phyloP scores from a whole-genome alignment of 2,113 vertebrate genomes.

The Halcyon senegalensis region DNA sequence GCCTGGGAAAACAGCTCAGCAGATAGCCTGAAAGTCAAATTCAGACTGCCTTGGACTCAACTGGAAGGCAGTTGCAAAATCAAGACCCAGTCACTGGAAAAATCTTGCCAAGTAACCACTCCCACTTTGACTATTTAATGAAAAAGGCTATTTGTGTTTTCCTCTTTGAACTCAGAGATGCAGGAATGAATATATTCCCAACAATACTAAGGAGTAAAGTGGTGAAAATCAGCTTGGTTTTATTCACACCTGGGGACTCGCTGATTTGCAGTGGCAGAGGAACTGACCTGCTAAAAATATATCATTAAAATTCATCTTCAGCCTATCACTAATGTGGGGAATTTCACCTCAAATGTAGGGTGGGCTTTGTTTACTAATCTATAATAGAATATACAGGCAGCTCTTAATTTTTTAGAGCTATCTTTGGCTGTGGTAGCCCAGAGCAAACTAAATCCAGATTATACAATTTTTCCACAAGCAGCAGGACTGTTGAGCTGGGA shows the following conservation, averaged over 20 bases:
- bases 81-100: conserved; percentile 34
- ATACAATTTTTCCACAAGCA: not conserved
- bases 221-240: not conserved
- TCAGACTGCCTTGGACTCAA: not conserved
- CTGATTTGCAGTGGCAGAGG: not conserved
- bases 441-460: conserved; percentile 7
- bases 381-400: not conserved
- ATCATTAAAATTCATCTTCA: not conserved
- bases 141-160: conserved; percentile 36
- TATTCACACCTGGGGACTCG: not conserved
- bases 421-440: not conserved
- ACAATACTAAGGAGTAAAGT: not conserved
- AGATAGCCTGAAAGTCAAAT: conserved; percentile 36
- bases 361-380: not conserved
- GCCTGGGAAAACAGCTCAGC: conserved; percentile 43
- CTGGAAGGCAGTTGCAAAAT: conserved; percentile 41
- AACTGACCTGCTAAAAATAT: not conserved
- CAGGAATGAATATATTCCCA: not conserved
- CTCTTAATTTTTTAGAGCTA: not conserved
- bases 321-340: not conserved
- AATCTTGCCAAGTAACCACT: not conserved
- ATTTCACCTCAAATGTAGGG: not conserved
- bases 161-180: not conserved
- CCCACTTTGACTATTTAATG: not conserved
- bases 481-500: not conserved